Base-by-base conservation (phyloP, 2,113 vertebrate genomes). In the Pedetes capensis region DNA sequence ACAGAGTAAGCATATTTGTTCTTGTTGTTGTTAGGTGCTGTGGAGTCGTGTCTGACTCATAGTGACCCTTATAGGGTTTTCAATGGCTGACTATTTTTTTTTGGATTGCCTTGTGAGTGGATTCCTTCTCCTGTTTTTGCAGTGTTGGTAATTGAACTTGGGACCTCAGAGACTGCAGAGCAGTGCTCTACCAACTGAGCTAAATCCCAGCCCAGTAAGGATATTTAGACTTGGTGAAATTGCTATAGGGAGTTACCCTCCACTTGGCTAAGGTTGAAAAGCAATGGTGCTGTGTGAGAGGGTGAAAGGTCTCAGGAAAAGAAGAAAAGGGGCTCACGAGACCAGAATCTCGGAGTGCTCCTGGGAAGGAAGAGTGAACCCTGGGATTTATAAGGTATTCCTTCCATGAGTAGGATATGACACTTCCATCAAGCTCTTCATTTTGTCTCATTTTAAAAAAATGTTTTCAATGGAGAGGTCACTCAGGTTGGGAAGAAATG, bases 281-380 rank as follows among this genome's bases (percentile, higher is more conserved):
- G 34, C 1, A 2, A 34, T 25, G 34, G 2, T 20, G 5, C 23
- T 9, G 20, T 37, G 39, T 17, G 5, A 22, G 63, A 44, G n/a
- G 53, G 72, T 44, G 68, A 4, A 18, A 47, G 51, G 25, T 49
- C 63, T 49, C 5, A 23, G 75, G 61, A 22, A 12, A 47, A 59
- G 25, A 29, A 34, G 63, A 22, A 16, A 14, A 27, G 29, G 53
- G 68, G 44, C 57, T 66, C 3, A 2, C 0, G n/a, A 42, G 34
- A 59, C 25, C 49, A 66, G 44, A 47, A 14, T 81, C 63, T 39
- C 74, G 49, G 34, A 14, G 27, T 37, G 13, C 39, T 68, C 68
- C 0, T 1, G 0, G 17, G 61, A 49, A 68, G 22, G 37, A 44
- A 57, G 44, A 59, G 29, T 0, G 8, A 59, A 51, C 44, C 7